phyloP scores from a whole-genome alignment of 2,113 vertebrate species.

The Craseonycteris thonglongyai region DNA sequence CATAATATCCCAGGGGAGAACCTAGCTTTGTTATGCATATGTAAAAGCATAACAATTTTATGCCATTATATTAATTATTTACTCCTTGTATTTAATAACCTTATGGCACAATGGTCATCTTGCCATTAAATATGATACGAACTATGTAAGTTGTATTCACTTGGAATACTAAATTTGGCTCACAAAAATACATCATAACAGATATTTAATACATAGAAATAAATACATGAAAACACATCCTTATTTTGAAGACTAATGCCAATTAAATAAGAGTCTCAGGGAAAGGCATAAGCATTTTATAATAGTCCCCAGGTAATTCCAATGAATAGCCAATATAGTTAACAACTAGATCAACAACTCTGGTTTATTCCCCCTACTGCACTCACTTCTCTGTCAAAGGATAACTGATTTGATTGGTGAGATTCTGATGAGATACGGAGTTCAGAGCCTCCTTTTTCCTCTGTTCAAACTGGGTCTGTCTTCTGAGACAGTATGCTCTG shows the following conservation, averaged over 20 bases:
- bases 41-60: not conserved
- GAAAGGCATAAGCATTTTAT: not conserved
- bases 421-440: not conserved
- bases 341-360: accelerated
- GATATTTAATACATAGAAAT: not conserved
- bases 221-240: not conserved
- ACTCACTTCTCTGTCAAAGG: not conserved
- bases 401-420: not conserved
- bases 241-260: not conserved
- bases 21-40: not conserved
- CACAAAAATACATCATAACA: not conserved
- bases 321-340: not conserved
- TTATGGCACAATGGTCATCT: not conserved
- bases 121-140: not conserved
- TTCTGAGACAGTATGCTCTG: not conserved
- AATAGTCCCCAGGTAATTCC: not conserved
- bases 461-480: not conserved
- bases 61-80: not conserved
- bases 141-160: not conserved
- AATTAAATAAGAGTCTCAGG: not conserved
- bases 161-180: not conserved
- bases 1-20: not conserved
- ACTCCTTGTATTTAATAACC: not conserved
- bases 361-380: not conserved
- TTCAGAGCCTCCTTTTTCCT: not conserved